Conservation (phyloP, 2,888 invertebrate species). For the Agrotis exclamationis region DNA sequence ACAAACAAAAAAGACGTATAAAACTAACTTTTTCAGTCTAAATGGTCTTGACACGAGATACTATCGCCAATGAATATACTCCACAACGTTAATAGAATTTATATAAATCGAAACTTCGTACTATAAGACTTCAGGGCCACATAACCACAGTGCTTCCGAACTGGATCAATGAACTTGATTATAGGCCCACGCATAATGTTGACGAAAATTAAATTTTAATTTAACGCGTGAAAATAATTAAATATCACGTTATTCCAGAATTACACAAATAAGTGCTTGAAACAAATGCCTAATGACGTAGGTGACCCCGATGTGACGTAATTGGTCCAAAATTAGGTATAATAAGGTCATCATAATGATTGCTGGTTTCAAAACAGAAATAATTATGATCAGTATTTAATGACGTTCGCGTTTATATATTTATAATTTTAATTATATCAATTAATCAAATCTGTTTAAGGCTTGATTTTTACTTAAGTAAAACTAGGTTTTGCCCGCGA, state of each 20-base stretch:
- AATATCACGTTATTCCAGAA: slow-evolving; percentile 19
- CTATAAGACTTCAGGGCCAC: not conserved
- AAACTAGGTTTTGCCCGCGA: too few relatives aligned
- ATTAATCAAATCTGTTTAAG: slow-evolving; percentile 18
- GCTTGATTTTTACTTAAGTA: slow-evolving; percentile 7
- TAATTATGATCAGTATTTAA: slow-evolving; percentile 31
- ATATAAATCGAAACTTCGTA: not conserved
- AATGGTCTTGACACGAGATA: not conserved
- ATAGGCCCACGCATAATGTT: not conserved
- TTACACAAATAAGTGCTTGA: slow-evolving; percentile 19
- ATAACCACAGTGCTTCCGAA: not conserved
- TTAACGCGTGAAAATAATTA: not conserved
- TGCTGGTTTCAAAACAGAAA: slow-evolving; percentile 20
- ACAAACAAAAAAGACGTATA: not conserved
- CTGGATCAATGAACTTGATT: slow-evolving; percentile 6
- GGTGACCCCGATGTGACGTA: slow-evolving; percentile 36
- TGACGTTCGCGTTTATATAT: slow-evolving; percentile 66
- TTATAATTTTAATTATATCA: slow-evolving; percentile 59
- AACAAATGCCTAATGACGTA: slow-evolving; percentile 16
- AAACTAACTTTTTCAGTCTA: not conserved
- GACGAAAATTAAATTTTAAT: not conserved
- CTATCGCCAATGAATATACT: not conserved
- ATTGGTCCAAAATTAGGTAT: slow-evolving; percentile 25
- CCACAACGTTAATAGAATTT: not conserved
- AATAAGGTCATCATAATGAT: slow-evolving; percentile 37